Conservation (phyloP, 2,113 vertebrate genomes). For the Catagonus wagneri region DNA sequence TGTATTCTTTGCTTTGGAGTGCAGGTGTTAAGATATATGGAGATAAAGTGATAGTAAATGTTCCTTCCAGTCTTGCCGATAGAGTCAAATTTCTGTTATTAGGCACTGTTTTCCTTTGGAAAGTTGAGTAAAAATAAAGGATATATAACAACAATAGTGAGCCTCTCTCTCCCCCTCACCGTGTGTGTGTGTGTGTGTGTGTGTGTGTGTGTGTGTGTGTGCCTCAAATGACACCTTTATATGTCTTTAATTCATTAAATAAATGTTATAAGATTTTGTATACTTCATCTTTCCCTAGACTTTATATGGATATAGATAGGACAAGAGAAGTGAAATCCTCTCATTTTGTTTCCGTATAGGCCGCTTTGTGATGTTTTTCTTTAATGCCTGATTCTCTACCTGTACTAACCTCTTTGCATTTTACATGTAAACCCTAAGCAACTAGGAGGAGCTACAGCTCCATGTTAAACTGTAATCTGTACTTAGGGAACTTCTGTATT, state of each 20-base stretch:
- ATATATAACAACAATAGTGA: neutral
- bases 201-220: too few relatives aligned
- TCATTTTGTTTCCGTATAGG: neutral
- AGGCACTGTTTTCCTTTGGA: neutral
- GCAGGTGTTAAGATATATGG: neutral
- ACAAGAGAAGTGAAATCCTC: neutral
- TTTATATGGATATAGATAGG: neutral
- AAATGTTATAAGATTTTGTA: neutral
- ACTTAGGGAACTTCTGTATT: neutral
- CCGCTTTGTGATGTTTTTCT: neutral
- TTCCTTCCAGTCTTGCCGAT: neutral
- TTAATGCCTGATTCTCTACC: neutral
- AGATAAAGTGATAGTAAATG: neutral
- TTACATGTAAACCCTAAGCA: conserved; percentile 8
- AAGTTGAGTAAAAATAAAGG: neutral
- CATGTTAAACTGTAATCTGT: conserved; percentile 9
- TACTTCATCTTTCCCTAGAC: neutral
- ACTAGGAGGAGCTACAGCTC: conserved; percentile 63
- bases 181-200: neutral
- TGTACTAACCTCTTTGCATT: neutral
- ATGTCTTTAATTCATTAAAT: neutral
- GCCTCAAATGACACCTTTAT: too few relatives aligned
- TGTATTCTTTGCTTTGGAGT: neutral
- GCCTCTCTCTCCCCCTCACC: neutral
- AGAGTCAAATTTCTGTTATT: neutral